Evolutionary conservation across 2,888 invertebrate species (phyloP).

Genomic region (Tipula vernalis): DNA sequence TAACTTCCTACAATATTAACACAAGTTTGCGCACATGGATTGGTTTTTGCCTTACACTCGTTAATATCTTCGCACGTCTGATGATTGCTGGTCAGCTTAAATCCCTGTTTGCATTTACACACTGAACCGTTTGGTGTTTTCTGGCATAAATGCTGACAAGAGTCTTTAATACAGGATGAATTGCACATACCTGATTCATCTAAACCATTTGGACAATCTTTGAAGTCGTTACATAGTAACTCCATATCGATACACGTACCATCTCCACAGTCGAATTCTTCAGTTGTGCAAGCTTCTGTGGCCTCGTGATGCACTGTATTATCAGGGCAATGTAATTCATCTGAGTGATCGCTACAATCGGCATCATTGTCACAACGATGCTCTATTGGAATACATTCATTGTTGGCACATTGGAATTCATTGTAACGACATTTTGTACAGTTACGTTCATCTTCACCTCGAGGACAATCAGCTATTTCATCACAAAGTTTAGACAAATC

Average conservation of each 20-base stretch:
- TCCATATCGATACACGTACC: constrained; percentile 53
- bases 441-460: constrained; percentile 55
- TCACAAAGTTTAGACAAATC: constrained; percentile 42
- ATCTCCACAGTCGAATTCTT: constrained; percentile 42
- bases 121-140: constrained; percentile 51
- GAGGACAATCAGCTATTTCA: constrained; percentile 52
- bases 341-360: constrained; percentile 61
- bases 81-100: constrained; percentile 38
- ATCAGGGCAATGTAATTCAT: constrained; percentile 47
- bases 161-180: constrained; percentile 28
- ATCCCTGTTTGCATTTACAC: constrained; percentile 53
- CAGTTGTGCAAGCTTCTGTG: constrained; percentile 22
- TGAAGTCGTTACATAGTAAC: constrained; percentile 47
- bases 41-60: constrained; percentile 47
- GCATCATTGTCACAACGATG: constrained; percentile 48
- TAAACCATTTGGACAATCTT: constrained; percentile 52
- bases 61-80: constrained; percentile 52
- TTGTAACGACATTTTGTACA: constrained; percentile 45
- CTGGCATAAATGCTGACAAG: constrained; percentile 46
- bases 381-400: constrained; percentile 43
- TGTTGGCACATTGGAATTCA: constrained; percentile 52
- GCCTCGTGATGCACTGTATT: constrained; percentile 17
- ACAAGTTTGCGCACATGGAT: constrained; percentile 50
- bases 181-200: constrained; percentile 58
- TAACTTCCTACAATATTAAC: constrained; percentile 30